Percentiles rank a stretch among this genome's conserved stretches.
phyloP scores from a whole-genome alignment of 2,113 vertebrate species.

The Antechinus stuartii region DNA sequence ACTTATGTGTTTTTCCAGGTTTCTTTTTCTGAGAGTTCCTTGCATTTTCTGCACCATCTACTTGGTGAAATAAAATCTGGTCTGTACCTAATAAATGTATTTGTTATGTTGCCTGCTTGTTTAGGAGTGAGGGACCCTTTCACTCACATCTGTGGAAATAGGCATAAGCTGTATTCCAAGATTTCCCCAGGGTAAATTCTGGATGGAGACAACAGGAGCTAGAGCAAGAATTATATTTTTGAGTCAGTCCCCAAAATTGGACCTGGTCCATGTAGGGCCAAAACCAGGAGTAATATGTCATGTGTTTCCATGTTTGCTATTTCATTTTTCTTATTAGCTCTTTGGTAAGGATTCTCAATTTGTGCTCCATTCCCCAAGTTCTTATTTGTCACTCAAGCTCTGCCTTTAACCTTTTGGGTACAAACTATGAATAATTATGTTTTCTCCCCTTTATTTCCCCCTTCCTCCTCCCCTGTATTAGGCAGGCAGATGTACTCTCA shows the following conservation, averaged over 20 bases:
- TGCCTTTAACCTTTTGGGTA: constrained; percentile 32
- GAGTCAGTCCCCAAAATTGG: not conserved
- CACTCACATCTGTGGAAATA: not conserved
- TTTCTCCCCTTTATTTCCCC: not conserved
- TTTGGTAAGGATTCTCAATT: constrained; percentile 16
- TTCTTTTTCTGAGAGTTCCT: not conserved
- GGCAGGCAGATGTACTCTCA: constrained; percentile 68
- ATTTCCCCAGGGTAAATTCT: not conserved
- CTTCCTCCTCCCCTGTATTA: constrained; percentile 62
- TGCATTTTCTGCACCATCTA: not conserved
- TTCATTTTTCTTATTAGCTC: not conserved
- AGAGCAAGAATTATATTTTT: not conserved
- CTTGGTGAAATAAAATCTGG: not conserved
- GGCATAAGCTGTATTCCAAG: not conserved
- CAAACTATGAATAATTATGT: constrained; percentile 3
- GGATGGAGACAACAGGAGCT: not conserved
- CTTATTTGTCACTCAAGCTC: constrained; percentile 34
- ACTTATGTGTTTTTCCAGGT: not conserved
- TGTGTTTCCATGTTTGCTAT: not conserved
- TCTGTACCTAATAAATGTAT: not conserved
- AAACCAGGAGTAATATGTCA: not conserved
- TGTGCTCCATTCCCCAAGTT: constrained; percentile 36
- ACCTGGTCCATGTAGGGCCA: not conserved
- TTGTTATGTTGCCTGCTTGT: not conserved
- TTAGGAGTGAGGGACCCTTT: not conserved